Percentiles rank a stretch among this genome's conserved stretches.
phyloP scores from a whole-genome alignment of 2,888 invertebrate genomes.

The Oegoconia quadripuncta region DNA sequence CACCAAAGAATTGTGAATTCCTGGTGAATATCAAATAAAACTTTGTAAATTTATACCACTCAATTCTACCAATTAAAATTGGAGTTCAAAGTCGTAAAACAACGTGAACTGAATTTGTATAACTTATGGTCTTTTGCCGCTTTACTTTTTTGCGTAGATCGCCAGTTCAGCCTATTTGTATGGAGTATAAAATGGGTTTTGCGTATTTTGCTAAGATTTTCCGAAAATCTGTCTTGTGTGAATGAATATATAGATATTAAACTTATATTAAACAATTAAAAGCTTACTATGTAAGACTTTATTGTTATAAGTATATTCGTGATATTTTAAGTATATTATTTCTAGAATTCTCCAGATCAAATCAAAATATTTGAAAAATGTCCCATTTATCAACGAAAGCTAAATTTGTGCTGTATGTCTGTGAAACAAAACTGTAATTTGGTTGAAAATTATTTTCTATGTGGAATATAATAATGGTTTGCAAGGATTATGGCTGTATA shows the following conservation, averaged over 20 bases:
- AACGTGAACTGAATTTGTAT: constrained; percentile 1
- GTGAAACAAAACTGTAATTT: too few species aligned
- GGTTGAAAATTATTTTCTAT: too few species aligned
- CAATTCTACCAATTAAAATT: not conserved
- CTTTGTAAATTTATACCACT: not conserved
- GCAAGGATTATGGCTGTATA: too few species aligned
- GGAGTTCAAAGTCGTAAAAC: constrained; percentile 12
- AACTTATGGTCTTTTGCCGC: not conserved
- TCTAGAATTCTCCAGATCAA: not conserved
- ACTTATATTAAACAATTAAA: constrained; percentile 1
- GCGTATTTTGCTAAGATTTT: not conserved
- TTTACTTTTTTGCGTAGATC: not conserved
- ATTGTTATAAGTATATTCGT: constrained; percentile 8
- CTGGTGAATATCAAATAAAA: too few species aligned
- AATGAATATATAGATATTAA: not conserved
- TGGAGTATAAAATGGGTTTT: not conserved
- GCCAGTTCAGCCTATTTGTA: too few species aligned
- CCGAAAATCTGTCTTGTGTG: not conserved
- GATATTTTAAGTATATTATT: constrained; percentile 6
- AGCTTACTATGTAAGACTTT: constrained; percentile 12
- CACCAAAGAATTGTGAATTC: too few species aligned
- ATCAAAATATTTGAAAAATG: not conserved
- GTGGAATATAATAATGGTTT: too few species aligned
- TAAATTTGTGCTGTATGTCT: not conserved
- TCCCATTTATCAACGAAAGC: constrained; percentile 2